Percentiles rank a stretch among this genome's conserved stretches.
Evolutionary conservation across 2,113 vertebrate species (phyloP).

Genomic region (Triplophysa rosa): DNA sequence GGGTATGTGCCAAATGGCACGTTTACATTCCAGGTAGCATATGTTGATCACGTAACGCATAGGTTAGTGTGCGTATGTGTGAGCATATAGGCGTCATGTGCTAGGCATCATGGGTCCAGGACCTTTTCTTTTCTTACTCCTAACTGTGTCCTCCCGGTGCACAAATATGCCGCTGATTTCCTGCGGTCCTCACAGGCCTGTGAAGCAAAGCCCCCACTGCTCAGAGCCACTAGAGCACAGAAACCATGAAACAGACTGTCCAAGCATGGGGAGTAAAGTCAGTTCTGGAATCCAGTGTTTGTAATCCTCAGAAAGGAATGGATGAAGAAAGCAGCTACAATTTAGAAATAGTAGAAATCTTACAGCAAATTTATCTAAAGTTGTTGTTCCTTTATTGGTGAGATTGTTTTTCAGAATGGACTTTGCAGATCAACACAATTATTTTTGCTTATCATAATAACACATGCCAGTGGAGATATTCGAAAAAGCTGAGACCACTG

Average conservation of each 20-base stretch:
- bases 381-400: not conserved
- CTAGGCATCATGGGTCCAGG: constrained; percentile 3
- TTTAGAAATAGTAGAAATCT: not conserved
- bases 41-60: constrained; percentile 51
- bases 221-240: constrained; percentile 6
- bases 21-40: constrained; percentile 24
- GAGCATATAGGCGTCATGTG: constrained; percentile 37
- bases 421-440: not conserved
- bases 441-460: not conserved
- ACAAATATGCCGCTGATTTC: constrained; percentile 49
- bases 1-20: constrained; percentile 1
- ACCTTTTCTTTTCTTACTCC: constrained; percentile 17
- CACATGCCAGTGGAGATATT: not conserved
- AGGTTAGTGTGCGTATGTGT: constrained; percentile 34
- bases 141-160: constrained; percentile 46
- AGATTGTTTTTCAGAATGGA: not conserved
- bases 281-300: constrained; percentile 2
- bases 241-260: constrained; percentile 21
- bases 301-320: not conserved
- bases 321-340: not conserved
- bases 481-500: not conserved
- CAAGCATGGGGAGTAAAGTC: not conserved
- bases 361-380: constrained; percentile 4
- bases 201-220: constrained; percentile 27
- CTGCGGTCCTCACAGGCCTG: constrained; percentile 12